Conservation (phyloP, 2,888 invertebrate species). For the Hydrotaea cyrtoneurina region DNA sequence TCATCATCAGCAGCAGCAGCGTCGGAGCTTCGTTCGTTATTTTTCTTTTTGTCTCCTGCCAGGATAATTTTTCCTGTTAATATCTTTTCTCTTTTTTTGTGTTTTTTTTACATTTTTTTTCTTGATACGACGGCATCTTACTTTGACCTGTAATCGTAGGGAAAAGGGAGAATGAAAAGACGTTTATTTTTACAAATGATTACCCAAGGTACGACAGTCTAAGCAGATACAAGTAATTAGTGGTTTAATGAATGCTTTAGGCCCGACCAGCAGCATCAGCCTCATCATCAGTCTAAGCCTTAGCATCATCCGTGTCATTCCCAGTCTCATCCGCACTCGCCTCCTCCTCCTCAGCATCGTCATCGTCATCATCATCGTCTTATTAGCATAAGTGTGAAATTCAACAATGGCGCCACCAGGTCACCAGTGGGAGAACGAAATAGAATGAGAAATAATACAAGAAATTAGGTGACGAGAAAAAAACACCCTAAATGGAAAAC, state of each 20-base stretch:
- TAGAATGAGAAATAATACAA: slow-evolving; percentile 25
- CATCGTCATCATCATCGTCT: slow-evolving; percentile 36
- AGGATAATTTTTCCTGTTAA: slow-evolving; percentile 4
- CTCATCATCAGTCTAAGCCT: neutral
- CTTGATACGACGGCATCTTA: neutral
- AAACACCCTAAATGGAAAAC: slow-evolving; percentile 15
- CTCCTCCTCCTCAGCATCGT: neutral
- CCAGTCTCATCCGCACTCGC: neutral
- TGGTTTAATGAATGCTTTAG: slow-evolving; percentile 63
- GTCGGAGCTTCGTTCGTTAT: neutral
- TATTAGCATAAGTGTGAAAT: slow-evolving; percentile 62
- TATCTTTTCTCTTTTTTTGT: slow-evolving; percentile 3
- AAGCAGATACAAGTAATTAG: slow-evolving; percentile 66
- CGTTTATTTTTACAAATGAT: slow-evolving; percentile 62
- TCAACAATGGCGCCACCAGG: slow-evolving; percentile 23
- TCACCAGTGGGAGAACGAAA: slow-evolving; percentile 8
- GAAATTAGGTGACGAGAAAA: slow-evolving; percentile 63
- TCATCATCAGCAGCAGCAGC: neutral
- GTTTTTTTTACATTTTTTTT: neutral
- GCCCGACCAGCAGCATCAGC: slow-evolving; percentile 43
- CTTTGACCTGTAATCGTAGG: slow-evolving; percentile 60
- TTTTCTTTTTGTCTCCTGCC: slow-evolving; percentile 10
- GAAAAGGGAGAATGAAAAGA: slow-evolving; percentile 32
- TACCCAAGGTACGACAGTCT: slow-evolving; percentile 54
- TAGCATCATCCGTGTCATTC: neutral